phyloP scores from a whole-genome alignment of 2,888 invertebrate genomes.

The Athalia circularis region DNA sequence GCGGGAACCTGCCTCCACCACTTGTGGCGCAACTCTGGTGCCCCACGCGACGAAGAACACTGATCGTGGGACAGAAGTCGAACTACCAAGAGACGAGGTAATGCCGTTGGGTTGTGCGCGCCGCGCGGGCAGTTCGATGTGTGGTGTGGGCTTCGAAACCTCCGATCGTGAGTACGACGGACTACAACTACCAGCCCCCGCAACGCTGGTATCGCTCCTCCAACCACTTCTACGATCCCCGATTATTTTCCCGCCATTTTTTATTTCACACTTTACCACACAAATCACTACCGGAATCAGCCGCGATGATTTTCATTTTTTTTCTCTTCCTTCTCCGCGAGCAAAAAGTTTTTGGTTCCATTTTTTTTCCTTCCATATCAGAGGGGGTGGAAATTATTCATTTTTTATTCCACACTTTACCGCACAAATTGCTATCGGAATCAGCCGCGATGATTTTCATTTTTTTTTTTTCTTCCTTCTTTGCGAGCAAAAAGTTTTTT shows the following conservation, averaged over 20 bases:
- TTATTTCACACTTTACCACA: background rate
- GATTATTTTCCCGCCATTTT: constrained; percentile 18
- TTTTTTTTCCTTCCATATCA: too few relatives aligned
- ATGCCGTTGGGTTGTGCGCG: constrained; percentile 45
- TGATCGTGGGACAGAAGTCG: constrained; percentile 41
- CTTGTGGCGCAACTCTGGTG: constrained; percentile 62
- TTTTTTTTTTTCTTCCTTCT: too few relatives aligned
- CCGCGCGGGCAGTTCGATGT: constrained; percentile 35
- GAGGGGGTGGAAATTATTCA: too few relatives aligned
- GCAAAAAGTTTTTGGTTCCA: too few relatives aligned
- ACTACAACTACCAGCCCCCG: background rate
- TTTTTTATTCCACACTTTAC: too few relatives aligned
- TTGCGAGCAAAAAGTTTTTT: too few relatives aligned
- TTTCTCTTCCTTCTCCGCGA: too few relatives aligned
- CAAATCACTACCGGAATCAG: background rate
- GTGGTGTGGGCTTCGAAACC: constrained; percentile 31
- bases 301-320: too few relatives aligned
- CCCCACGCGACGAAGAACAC: constrained; percentile 48
- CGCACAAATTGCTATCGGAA: too few relatives aligned
- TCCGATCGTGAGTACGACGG: constrained; percentile 33
- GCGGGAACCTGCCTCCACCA: constrained; percentile 68
- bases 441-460: too few relatives aligned
- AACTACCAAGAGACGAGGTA: constrained; percentile 48
- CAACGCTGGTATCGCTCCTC: background rate
- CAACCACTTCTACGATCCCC: background rate